Percentiles rank a stretch among this genome's conserved stretches.
phyloP scores from a whole-genome alignment of 2,888 invertebrate species.

The Macrophya annulata region DNA sequence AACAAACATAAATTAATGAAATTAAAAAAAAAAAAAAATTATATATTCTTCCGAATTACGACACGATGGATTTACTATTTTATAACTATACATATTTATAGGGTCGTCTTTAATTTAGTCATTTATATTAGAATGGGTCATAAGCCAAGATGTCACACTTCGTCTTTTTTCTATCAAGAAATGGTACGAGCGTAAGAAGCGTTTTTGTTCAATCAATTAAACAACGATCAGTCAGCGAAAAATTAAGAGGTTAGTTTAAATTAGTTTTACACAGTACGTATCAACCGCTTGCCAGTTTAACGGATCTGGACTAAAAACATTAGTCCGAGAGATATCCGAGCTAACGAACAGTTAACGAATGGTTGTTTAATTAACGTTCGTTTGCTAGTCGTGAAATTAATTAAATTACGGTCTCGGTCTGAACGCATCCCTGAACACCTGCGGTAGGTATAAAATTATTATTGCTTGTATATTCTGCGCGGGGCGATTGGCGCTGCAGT shows the following conservation, averaged over 20 bases:
- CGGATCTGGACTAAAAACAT: background rate
- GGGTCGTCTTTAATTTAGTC: no score
- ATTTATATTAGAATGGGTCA: no score
- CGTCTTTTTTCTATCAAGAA: no score
- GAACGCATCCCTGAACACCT: conserved; percentile 63
- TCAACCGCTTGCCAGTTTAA: no score
- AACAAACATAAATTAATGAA: background rate
- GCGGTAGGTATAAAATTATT: background rate
- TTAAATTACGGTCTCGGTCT: conserved; percentile 58
- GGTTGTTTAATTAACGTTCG: conserved; percentile 60
- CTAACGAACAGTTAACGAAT: conserved; percentile 33
- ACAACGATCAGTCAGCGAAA: no score
- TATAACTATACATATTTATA: no score
- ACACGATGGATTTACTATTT: background rate
- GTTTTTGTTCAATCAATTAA: no score
- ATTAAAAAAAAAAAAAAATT: background rate
- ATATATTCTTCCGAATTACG: background rate
- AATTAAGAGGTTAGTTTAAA: no score
- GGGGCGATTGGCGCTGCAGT: background rate
- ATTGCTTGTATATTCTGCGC: background rate
- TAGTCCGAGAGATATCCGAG: background rate
- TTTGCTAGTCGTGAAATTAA: conserved; percentile 62
- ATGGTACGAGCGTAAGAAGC: no score
- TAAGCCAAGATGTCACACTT: no score
- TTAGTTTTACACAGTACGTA: no score